A percentile compares a stretch with the other conserved stretches of the same genome.
These are phyloP conservation scores for Odontothrips loti DNA, from an alignment of 2,888 invertebrate species.

Conservation along the genomic window DNA sequence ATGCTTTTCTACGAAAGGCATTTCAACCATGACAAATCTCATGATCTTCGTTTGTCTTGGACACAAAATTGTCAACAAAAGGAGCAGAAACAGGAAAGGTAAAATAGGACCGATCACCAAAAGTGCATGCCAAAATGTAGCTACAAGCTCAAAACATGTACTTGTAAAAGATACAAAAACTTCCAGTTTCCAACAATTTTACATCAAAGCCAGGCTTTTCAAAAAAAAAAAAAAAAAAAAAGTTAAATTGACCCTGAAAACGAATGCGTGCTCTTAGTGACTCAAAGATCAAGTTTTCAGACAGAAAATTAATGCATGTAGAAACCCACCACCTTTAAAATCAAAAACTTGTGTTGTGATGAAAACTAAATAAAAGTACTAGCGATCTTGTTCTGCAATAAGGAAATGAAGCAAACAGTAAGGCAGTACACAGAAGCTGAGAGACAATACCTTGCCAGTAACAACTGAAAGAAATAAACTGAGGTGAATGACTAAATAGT, in stretches of 20 bases:
- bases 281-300: neutral
- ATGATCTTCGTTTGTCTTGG: constrained; percentile 7
- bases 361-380: too few relatives aligned
- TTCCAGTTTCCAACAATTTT: neutral
- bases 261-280: neutral
- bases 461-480: neutral
- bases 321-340: neutral
- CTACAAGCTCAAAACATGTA: too few relatives aligned
- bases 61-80: neutral
- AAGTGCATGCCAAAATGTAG: neutral
- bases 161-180: neutral
- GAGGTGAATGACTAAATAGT: neutral
- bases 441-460: neutral
- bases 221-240: neutral
- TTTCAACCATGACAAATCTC: neutral
- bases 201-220: neutral
- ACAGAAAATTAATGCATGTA: neutral
- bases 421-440: neutral
- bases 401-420: neutral
- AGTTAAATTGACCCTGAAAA: neutral
- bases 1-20: neutral
- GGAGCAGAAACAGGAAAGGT: neutral
- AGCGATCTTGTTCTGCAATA: neutral
- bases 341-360: too few relatives aligned
- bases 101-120: neutral